Evolutionary conservation across 2,888 invertebrate genomes (phyloP), one percentile per base, ranked within the genome.

Genomic region (Opisthograptis luteolata): DNA sequence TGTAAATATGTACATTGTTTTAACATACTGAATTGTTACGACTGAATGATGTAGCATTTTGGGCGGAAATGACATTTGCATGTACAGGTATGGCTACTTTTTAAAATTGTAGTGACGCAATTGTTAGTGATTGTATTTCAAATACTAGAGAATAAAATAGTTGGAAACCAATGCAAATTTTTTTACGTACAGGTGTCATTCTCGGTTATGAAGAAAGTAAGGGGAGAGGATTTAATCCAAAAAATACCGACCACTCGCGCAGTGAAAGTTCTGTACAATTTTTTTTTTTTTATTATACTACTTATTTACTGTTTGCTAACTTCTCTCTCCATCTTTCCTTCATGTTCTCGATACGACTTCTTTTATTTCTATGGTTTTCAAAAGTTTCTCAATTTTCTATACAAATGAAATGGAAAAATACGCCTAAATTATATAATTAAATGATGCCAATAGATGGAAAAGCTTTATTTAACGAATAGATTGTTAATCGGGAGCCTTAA

Each of bases 391-490:
- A 44, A 43, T 40, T n/a, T 44, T 51, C 45, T 55, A 36, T 43
- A n/a, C n/a, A n/a, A n/a, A n/a, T n/a, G n/a, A 9, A 62, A 35
- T 54, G 52, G 58, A 31, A 48, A 54, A 45, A 37, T 46, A 61
- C 65, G 66, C 66, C 66, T 70, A 66, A 66, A 68, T 65, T 65
- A 45, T 45, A n/a, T 20, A 62, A 62, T 64, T 53, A 56, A 66
- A 27, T 42, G 42, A 73, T 69, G 66, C 72, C 73, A 76, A 78
- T 70, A 76, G 75, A 77, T 70, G 56, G 68, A 66, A 75, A 66
- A 76, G 71, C 70, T 78, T 79, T 75, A 75, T 72, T 76, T 71
- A 66, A 66, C 62, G 55, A 59, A 62, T 69, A 66, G 64, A 68
- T n/a, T 39, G 59, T 66, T 58, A 36, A 32, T 32, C 37, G 45